Evolutionary conservation across 1,140 invertebrate genomes (phyloP).

Genomic region (Zaprionus kolodkinae): DNA sequence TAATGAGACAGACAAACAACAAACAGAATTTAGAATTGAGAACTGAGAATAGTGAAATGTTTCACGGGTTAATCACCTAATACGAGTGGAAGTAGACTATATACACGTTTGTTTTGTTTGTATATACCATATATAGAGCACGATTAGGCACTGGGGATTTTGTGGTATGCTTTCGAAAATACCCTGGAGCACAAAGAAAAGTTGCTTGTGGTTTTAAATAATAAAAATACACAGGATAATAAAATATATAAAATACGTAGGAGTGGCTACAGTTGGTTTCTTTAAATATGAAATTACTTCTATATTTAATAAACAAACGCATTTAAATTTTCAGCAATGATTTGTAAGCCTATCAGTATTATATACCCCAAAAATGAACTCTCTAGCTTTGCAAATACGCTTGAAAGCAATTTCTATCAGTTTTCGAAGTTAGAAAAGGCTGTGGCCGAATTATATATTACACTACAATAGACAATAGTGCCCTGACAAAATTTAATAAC

Average conservation of each 20-base stretch:
- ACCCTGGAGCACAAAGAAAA: background rate
- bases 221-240: background rate
- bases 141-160: background rate
- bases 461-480: too few species aligned
- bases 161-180: background rate
- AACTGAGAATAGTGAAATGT: slow-evolving; percentile 48
- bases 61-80: slow-evolving; percentile 46
- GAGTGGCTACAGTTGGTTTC: background rate
- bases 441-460: too few species aligned
- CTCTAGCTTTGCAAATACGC: too few species aligned
- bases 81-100: slow-evolving; percentile 1
- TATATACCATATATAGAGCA: background rate
- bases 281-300: too few species aligned
- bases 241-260: background rate
- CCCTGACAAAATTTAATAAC: too few species aligned
- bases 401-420: too few species aligned
- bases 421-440: too few species aligned
- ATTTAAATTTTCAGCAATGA: too few species aligned
- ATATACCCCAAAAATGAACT: too few species aligned
- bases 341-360: too few species aligned
- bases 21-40: slow-evolving; percentile 30
- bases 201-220: background rate
- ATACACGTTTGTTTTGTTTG: background rate
- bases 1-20: slow-evolving; percentile 60
- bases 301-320: too few species aligned